phyloP scores from a whole-genome alignment of 2,797 vertebrate genomes.

The Sarcophilus harrisii region DNA sequence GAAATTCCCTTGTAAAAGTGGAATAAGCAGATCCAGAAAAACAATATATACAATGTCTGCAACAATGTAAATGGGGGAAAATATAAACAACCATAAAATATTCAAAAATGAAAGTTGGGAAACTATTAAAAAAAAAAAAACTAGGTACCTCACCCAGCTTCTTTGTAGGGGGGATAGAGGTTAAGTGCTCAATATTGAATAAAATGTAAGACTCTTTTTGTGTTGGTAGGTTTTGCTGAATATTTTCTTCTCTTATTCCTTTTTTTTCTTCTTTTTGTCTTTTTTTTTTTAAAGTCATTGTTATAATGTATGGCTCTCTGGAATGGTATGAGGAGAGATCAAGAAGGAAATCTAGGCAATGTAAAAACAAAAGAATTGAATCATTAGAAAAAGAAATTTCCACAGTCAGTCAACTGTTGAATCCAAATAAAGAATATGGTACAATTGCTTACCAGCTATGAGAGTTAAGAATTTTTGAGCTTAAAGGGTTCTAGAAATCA shows the following conservation, averaged over 20 bases:
- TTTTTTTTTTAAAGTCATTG: not conserved
- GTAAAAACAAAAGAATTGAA: not conserved
- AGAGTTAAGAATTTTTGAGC: not conserved
- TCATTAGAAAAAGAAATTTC: not conserved
- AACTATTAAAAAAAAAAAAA: not conserved
- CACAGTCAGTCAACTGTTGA: not conserved
- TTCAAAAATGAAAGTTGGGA: not conserved
- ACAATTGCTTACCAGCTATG: not conserved
- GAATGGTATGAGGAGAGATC: not conserved
- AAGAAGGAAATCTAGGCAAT: not conserved
- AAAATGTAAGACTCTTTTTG: not conserved
- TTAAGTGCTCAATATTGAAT: not conserved
- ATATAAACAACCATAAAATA: not conserved
- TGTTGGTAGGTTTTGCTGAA: not conserved
- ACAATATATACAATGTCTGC: not conserved
- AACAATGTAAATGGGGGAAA: not conserved
- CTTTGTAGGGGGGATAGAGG: not conserved
- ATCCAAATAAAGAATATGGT: not conserved
- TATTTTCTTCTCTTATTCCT: not conserved
- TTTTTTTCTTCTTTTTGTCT: not conserved
- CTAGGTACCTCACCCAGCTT: not conserved
- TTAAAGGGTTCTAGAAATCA: not conserved
- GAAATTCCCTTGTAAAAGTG: not conserved
- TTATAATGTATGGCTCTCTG: not conserved
- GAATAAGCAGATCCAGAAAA: not conserved